phyloP scores from a whole-genome alignment of 2,113 vertebrate genomes.

The Epinephelus cyanopodus region DNA sequence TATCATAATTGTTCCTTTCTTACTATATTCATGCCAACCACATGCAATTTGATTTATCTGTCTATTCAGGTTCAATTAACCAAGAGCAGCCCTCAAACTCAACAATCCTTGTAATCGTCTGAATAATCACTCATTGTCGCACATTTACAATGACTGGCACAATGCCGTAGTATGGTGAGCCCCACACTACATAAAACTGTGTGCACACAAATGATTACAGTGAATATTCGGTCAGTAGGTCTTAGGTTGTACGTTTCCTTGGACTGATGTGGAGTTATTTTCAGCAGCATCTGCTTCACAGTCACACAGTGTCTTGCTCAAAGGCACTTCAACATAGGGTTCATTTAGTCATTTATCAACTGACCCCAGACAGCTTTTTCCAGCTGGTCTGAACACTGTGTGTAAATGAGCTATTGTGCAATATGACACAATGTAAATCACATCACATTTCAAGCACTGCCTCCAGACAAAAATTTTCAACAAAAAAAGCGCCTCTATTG shows the following conservation, averaged over 20 bases:
- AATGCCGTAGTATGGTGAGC: neutral
- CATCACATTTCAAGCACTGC: conserved; percentile 92
- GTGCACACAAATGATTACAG: neutral
- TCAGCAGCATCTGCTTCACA: neutral
- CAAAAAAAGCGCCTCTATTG: conserved; percentile 89
- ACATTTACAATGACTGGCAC: neutral
- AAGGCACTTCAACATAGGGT: neutral
- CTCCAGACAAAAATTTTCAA: conserved; percentile 94
- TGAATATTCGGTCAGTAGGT: conserved; percentile 6
- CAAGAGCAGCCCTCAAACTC: neutral
- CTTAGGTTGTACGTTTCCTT: neutral
- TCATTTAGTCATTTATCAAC: conserved; percentile 4
- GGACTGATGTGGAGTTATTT: neutral
- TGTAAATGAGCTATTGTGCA: conserved; percentile 78
- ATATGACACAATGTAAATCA: conserved; percentile 94
- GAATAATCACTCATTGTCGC: neutral
- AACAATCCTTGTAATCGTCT: neutral
- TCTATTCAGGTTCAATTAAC: neutral
- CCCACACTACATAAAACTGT: neutral
- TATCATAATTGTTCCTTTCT: neutral
- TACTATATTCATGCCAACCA: neutral
- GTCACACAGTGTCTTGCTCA: conserved; percentile 9
- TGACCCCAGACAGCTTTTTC: neutral
- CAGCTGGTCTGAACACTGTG: conserved; percentile 36
- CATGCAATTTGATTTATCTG: neutral